phyloP scores from a whole-genome alignment of 1,140 invertebrate species.

The Eumeta japonica region DNA sequence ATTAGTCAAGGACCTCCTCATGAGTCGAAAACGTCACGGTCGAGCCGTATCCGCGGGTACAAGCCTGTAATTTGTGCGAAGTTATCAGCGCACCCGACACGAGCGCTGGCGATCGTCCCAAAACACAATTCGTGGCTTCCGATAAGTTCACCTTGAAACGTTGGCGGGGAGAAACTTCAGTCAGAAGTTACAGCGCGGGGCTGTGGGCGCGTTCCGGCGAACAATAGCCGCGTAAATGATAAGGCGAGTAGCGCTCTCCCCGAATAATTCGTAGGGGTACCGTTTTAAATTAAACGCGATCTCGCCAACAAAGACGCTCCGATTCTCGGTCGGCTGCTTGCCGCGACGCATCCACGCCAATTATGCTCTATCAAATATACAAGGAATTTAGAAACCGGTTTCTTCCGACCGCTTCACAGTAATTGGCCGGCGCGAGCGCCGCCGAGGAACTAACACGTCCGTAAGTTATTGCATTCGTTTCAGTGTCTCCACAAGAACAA shows the following conservation, averaged over 20 bases:
- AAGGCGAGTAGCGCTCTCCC: no score
- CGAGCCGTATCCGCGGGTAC: no score
- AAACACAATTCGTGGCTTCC: slow-evolving; percentile 8
- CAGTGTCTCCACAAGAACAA: no score
- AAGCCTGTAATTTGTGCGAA: slow-evolving; percentile 12
- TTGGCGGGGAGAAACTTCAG: slow-evolving; percentile 5
- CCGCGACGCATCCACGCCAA: slow-evolving; percentile 42
- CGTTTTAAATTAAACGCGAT: slow-evolving; percentile 29
- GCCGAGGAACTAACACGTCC: slow-evolving; percentile 42
- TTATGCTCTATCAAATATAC: slow-evolving; percentile 55
- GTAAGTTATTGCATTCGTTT: slow-evolving; percentile 43
- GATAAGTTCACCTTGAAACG: slow-evolving; percentile 12
- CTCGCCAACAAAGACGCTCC: slow-evolving; percentile 40
- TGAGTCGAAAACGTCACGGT: slow-evolving; percentile 10
- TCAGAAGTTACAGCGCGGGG: background rate
- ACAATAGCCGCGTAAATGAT: slow-evolving; percentile 12
- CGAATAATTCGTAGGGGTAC: slow-evolving; percentile 27
- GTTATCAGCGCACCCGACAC: slow-evolving; percentile 5
- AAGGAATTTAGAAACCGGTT: slow-evolving; percentile 57
- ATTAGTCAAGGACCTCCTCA: slow-evolving; percentile 7
- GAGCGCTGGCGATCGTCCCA: slow-evolving; percentile 7
- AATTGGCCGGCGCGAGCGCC: slow-evolving; percentile 49
- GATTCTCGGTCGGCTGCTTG: slow-evolving; percentile 42
- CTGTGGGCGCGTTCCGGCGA: no score
- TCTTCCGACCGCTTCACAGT: slow-evolving; percentile 53